Evolutionary conservation across 35 echinoderm and acorn worm genomes (phyloP), one percentile per base, ranked within the genome.

Genomic region (Patiria miniata): DNA sequence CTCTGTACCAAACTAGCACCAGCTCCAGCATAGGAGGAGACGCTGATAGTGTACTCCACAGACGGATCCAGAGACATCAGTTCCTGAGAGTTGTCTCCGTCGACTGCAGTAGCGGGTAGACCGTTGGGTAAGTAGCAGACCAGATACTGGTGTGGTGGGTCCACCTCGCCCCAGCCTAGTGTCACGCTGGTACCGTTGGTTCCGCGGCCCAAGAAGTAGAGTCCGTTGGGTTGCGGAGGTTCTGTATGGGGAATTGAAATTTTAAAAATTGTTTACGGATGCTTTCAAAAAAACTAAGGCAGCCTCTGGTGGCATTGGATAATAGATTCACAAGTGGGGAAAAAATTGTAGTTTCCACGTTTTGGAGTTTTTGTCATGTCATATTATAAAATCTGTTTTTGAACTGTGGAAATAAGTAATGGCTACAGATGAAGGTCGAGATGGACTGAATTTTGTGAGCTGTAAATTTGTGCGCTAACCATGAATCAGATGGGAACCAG

Each of bases 141-240:
- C 1, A 79, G 39, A 36, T 87, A 87, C 44, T 87, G 85, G 22
- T 79, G 23, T 47, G 28, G 22, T 50, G 28, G 44, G 5, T 51
- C 78, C 57, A 86, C 83, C 47, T 65, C 65, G 36, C 85, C 85
- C 85, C 85, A 87, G 14, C 52, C 85, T 19, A 87, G 44, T 30
- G 76, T 77, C 26, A 87, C 28, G 40, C 40, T 54, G 0, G 53
- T 39, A 19, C 55, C 18, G 44, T 2, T 10, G 19, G 2, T 30
- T 26, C 29, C 65, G 1, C 34, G 65, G 65, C 34, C 65, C 23
- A 73, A 34, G 9, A 73, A 73, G 65, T 73, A 73, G 19, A 73
- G 65, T 34, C 65, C 65, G 8, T 73, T 23, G 12, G 65, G 65
- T 10, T 18, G 14, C 34, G 2, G 34, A 32, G 65, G 65, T 73